A percentile compares a stretch with the other conserved stretches of the same genome.
These are phyloP conservation scores for Yponomeuta plumbellus DNA, from an alignment of 2,888 invertebrate genomes.

Conservation along the genomic window DNA sequence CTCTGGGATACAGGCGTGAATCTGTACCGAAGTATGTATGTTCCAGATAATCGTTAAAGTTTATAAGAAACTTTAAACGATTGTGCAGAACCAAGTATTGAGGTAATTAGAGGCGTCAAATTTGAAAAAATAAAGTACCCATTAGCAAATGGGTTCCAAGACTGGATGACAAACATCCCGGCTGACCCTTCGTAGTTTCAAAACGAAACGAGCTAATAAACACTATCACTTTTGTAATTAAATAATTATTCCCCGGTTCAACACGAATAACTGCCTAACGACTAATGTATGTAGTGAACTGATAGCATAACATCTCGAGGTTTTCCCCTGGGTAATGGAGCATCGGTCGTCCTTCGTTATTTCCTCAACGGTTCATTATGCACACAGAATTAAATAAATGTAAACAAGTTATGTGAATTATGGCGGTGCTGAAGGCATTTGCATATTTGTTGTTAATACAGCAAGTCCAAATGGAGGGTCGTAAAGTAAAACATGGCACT, in stretches of 20 bases:
- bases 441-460: not conserved
- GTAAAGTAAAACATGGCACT: not conserved
- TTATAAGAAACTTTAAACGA: not conserved
- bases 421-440: not conserved
- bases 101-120: no score
- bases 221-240: not conserved
- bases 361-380: slow-evolving; percentile 9
- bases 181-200: not conserved
- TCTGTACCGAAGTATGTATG: no score
- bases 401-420: slow-evolving; percentile 2
- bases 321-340: slow-evolving; percentile 14
- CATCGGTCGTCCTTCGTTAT: slow-evolving; percentile 7
- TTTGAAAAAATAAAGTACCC: no score
- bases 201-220: not conserved
- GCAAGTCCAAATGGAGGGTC: not conserved
- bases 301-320: not conserved
- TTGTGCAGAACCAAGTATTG: no score
- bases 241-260: not conserved
- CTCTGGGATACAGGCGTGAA: no score
- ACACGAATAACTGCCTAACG: not conserved
- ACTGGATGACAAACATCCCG: not conserved
- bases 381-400: not conserved
- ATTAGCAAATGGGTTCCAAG: no score
- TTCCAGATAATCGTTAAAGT: no score
- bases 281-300: not conserved